A percentile compares a stretch with the other conserved stretches of the same genome.
phyloP scores from a whole-genome alignment of 2,797 vertebrate species.

The Eulemur coronatus region DNA sequence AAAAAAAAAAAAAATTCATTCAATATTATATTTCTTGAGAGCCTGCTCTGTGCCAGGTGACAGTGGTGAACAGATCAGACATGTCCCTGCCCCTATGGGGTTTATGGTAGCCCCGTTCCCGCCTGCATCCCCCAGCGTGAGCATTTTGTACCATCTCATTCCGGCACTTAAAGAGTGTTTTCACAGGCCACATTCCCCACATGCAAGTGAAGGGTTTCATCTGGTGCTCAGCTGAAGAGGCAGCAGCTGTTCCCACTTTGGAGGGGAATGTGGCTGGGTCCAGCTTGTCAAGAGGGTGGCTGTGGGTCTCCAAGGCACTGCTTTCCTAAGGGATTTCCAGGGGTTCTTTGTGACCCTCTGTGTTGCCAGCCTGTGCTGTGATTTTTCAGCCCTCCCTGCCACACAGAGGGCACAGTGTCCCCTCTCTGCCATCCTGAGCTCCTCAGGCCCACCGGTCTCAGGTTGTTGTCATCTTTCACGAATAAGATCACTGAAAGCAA shows the following conservation, averaged over 20 bases:
- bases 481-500: not conserved
- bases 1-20: not conserved
- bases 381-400: not conserved
- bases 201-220: not conserved
- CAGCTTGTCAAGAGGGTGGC: not conserved
- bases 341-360: not conserved
- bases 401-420: not conserved
- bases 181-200: not conserved
- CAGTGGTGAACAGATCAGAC: not conserved
- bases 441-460: not conserved
- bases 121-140: not conserved
- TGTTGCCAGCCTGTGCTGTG: not conserved
- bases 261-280: not conserved
- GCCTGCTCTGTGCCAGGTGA: not conserved
- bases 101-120: not conserved
- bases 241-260: not conserved
- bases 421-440: not conserved
- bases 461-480: not conserved
- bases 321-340: not conserved
- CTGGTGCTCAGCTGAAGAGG: not conserved
- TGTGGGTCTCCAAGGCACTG: not conserved
- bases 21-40: not conserved
- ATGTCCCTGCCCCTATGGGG: not conserved
- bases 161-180: not conserved
- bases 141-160: not conserved